phyloP scores from a whole-genome alignment of 2,113 vertebrate genomes.

The Pelecanoides urinatrix region DNA sequence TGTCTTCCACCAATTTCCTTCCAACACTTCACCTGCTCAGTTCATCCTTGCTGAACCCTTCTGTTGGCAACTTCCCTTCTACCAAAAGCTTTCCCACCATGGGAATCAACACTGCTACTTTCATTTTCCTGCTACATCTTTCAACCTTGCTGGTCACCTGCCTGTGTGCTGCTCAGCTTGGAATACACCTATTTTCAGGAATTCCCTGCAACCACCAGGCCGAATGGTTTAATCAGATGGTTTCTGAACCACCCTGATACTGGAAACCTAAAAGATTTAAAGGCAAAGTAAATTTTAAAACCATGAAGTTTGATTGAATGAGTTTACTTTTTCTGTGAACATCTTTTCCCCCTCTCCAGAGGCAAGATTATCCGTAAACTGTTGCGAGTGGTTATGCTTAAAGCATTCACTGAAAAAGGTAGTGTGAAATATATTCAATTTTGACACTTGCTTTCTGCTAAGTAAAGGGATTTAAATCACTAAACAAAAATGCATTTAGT shows the following conservation, averaged over 20 bases:
- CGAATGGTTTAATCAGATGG: not conserved
- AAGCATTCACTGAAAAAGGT: constrained; percentile 34
- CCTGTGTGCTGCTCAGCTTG: not conserved
- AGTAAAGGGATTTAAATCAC: not conserved
- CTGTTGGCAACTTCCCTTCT: not conserved
- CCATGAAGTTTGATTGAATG: constrained; percentile 27
- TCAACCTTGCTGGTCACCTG: not conserved
- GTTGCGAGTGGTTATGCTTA: constrained; percentile 33
- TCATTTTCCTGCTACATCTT: not conserved
- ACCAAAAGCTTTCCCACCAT: not conserved
- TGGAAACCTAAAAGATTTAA: not conserved
- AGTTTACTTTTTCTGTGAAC: constrained; percentile 49
- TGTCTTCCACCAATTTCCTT: not conserved
- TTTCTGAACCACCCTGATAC: not conserved
- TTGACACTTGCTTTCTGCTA: constrained; percentile 17
- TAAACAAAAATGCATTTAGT: not conserved
- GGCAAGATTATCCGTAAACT: constrained; percentile 51
- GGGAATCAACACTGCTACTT: not conserved
- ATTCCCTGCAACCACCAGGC: not conserved
- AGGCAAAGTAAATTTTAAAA: constrained; percentile 29
- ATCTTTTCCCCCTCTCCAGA: constrained; percentile 11
- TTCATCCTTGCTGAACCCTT: not conserved
- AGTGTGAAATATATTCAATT: constrained; percentile 25
- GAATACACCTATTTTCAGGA: not conserved
- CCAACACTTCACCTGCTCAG: not conserved